Percentiles rank a stretch among this genome's conserved stretches.
Conservation (phyloP, 1,140 invertebrate genomes). For the Rhynchophorus ferrugineus region DNA sequence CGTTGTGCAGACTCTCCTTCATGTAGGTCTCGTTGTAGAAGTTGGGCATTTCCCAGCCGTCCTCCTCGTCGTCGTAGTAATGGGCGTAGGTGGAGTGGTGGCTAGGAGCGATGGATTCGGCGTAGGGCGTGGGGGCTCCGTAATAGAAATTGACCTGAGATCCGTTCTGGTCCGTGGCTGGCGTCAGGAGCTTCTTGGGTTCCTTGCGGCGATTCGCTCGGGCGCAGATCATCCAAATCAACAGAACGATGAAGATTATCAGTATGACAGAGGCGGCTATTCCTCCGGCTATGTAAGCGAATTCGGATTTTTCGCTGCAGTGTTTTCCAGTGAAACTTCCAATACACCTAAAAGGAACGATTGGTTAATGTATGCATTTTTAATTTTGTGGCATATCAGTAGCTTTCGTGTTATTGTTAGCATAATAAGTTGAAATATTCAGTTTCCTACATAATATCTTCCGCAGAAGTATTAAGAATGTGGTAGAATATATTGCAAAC, state of each 20-base stretch:
- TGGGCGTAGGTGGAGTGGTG: conserved; percentile 93
- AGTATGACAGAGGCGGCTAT: conserved; percentile 86
- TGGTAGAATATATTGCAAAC: too few species aligned
- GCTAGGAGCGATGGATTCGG: conserved; percentile 88
- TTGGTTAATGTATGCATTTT: not conserved
- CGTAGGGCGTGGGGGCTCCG: conserved; percentile 84
- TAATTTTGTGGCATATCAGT: not conserved
- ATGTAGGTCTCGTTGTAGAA: conserved; percentile 96
- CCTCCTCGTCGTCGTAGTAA: conserved; percentile 91
- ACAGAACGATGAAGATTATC: conserved; percentile 82
- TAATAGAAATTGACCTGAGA: conserved; percentile 96
- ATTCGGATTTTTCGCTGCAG: conserved; percentile 85
- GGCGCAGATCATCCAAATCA: conserved; percentile 96
- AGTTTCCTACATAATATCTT: too few species aligned
- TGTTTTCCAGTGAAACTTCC: conserved; percentile 89
- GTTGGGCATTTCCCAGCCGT: conserved; percentile 95
- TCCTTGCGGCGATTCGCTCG: conserved; percentile 74
- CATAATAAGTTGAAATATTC: too few species aligned
- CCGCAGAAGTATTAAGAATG: too few species aligned
- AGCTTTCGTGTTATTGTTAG: too few species aligned
- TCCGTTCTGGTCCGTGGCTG: conserved; percentile 78
- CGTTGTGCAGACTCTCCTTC: conserved; percentile 83
- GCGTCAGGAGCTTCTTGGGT: conserved; percentile 79
- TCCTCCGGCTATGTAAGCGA: conserved; percentile 89
- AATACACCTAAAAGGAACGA: conserved; percentile 53